Evolutionary conservation across 1,140 invertebrate genomes (phyloP).

Genomic region (Phocides pigmalion): DNA sequence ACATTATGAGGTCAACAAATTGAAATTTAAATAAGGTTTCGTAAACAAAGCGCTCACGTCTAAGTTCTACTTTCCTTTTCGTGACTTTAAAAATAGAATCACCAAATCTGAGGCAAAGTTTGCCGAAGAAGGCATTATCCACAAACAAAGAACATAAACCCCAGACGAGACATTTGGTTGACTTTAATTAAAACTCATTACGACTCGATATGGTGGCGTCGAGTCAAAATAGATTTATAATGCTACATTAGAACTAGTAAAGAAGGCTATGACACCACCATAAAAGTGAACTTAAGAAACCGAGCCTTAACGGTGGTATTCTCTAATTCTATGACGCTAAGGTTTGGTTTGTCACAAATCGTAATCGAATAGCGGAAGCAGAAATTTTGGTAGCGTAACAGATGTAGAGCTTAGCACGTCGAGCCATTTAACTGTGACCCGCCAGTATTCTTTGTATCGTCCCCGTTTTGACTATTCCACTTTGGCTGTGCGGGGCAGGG

Average conservation of each 20-base stretch:
- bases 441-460: constrained; percentile 57
- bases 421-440: constrained; percentile 50
- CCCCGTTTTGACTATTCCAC: constrained; percentile 39
- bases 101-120: background rate
- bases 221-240: constrained; percentile 48
- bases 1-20: too few species aligned
- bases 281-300: constrained; percentile 13
- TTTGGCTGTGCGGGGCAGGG: constrained; percentile 37
- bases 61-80: background rate
- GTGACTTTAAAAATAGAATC: constrained; percentile 8
- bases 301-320: constrained; percentile 2
- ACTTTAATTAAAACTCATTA: constrained; percentile 59
- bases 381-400: constrained; percentile 54
- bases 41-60: background rate
- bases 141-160: constrained; percentile 44
- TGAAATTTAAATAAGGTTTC: too few species aligned
- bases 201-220: constrained; percentile 39
- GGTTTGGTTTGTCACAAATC: constrained; percentile 25
- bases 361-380: constrained; percentile 40
- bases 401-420: constrained; percentile 59
- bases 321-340: constrained; percentile 39
- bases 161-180: constrained; percentile 41
- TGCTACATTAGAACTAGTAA: constrained; percentile 43
- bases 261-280: constrained; percentile 26
- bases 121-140: constrained; percentile 21